Evolutionary conservation across 2,113 vertebrate species (phyloP).

Genomic region (Perca flavescens): DNA sequence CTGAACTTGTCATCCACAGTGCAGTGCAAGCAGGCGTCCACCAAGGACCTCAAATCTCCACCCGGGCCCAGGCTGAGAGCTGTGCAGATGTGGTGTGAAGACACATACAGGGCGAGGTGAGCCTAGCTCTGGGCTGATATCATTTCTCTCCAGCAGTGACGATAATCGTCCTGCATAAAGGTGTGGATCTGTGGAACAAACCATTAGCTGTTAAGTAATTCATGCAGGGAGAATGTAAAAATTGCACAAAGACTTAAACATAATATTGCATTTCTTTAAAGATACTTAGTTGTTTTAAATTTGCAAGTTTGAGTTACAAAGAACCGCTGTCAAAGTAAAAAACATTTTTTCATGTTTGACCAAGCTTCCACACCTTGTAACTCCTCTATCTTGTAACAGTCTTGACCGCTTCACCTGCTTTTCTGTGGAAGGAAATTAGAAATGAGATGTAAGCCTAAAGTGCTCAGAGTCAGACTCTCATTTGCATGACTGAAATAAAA

Average conservation of each 20-base stretch:
- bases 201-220: conserved; percentile 53
- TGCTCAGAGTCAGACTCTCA: conserved; percentile 40
- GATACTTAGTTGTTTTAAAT: conserved; percentile 25
- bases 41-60: conserved; percentile 34
- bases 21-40: conserved; percentile 22
- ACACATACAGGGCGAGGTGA: conserved; percentile 48
- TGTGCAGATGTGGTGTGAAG: conserved; percentile 68
- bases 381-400: conserved; percentile 2
- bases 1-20: conserved; percentile 30
- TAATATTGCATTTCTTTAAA: neutral
- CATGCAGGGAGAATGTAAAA: conserved; percentile 16
- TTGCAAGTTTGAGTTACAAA: conserved; percentile 15
- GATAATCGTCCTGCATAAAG: conserved; percentile 76
- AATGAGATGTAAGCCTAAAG: conserved; percentile 45
- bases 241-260: neutral
- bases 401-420: conserved; percentile 28
- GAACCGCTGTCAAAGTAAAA: conserved; percentile 20
- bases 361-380: conserved; percentile 21
- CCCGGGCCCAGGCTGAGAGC: conserved; percentile 16
- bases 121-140: conserved; percentile 45
- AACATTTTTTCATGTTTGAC: conserved; percentile 19
- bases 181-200: conserved; percentile 70
- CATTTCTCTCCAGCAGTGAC: conserved; percentile 75
- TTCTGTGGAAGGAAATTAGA: conserved; percentile 41
- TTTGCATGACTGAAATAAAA: conserved; percentile 68